A percentile compares a stretch with the other conserved stretches of the same genome.
Evolutionary conservation across 2,888 invertebrate species (phyloP).

Genomic region (Pristionchus exspectatus): DNA sequence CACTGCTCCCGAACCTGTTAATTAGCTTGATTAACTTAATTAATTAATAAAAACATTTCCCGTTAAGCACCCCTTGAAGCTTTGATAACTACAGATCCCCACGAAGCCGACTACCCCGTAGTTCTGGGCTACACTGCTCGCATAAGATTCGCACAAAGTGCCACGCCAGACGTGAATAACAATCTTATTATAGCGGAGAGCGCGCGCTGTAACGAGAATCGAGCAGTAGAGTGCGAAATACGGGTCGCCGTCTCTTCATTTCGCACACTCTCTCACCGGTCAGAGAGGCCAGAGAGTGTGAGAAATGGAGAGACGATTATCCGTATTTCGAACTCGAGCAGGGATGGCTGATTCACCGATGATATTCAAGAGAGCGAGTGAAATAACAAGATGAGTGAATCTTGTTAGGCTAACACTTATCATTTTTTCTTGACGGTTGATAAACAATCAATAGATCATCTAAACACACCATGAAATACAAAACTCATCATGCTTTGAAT

Average conservation of each 20-base stretch:
- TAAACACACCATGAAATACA: neutral
- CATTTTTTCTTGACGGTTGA: neutral
- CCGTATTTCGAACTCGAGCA: no score
- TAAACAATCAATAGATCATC: neutral
- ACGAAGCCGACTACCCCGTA: neutral
- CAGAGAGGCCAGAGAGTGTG: no score
- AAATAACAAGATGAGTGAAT: neutral
- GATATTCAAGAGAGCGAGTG: neutral
- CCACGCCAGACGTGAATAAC: neutral
- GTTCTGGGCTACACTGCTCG: neutral
- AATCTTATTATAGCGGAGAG: neutral
- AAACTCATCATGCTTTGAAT: no score
- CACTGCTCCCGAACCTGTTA: conserved; percentile 68
- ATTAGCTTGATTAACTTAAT: neutral
- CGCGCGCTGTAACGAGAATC: conserved; percentile 1
- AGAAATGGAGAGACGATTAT: no score
- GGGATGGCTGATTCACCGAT: neutral
- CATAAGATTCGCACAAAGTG: conserved; percentile 4
- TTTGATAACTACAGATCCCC: neutral
- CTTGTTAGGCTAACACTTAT: neutral
- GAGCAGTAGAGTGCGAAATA: no score
- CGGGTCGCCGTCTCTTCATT: no score
- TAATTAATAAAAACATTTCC: neutral
- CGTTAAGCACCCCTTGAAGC: no score
- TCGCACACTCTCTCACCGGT: no score